A percentile compares a stretch with the other conserved stretches of the same genome.
Conservation (phyloP, 2,113 vertebrate species). For the Pteropus alecto region DNA sequence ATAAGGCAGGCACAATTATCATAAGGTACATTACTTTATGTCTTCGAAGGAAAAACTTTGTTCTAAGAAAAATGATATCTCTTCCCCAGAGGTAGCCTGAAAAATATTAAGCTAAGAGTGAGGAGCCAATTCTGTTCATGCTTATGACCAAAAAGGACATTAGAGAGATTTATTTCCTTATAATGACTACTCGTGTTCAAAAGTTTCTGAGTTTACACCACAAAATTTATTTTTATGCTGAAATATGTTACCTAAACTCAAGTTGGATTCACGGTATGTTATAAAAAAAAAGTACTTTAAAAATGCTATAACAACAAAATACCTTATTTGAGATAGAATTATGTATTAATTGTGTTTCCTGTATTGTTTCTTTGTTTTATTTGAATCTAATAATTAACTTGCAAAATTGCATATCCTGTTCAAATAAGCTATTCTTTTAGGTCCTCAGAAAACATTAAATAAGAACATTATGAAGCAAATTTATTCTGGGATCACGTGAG, state of each 20-base stretch:
- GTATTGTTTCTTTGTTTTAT: background rate
- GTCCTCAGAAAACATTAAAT: background rate
- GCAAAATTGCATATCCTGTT: background rate
- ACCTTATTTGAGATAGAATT: background rate
- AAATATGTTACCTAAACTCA: background rate
- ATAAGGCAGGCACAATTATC: background rate
- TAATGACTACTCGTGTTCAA: background rate
- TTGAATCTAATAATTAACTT: background rate
- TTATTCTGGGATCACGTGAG: background rate
- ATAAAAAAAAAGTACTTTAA: background rate
- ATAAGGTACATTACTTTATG: background rate
- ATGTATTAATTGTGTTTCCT: background rate
- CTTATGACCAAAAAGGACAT: background rate
- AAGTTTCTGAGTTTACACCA: background rate
- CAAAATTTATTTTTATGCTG: slow-evolving; percentile 17
- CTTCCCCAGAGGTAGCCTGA: background rate
- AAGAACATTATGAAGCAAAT: background rate
- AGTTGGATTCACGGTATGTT: background rate
- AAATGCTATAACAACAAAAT: background rate
- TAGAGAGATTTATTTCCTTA: background rate
- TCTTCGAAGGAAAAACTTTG: background rate
- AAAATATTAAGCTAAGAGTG: background rate
- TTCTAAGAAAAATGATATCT: background rate
- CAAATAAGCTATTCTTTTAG: background rate
- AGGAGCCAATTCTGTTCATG: background rate